Evolutionary conservation across 2,888 invertebrate species (phyloP), one percentile per base, ranked within the genome.

Genomic region (Cinara cedri): DNA sequence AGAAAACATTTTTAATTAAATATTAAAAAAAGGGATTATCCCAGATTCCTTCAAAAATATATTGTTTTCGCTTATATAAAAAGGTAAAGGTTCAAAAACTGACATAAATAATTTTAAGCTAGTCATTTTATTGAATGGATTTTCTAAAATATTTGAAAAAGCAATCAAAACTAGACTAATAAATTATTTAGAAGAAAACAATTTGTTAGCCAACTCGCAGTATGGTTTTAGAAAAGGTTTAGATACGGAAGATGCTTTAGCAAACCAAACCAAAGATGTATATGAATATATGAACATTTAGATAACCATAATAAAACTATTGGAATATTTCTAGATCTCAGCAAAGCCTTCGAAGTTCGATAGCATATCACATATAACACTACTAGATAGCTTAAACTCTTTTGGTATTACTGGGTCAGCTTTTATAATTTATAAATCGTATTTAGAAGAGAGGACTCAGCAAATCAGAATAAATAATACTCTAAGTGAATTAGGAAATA

Each of bases 381-480:
- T 14, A n/a, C 62, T 63, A 63, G 19, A 34, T 63, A 6, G 34
- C 8, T 6, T 63, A 63, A 34, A 63, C 0, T 63, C 62, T 16
- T 42, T 63, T 63, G 62, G 62, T 4, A 63, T 63, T 42, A 34
- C 62, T 63, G 62, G 62, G n/a, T 16, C 34, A 63, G 34, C 34
- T 3, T 63, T n/a, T 34, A 1, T 16, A 42, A 63, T 34, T 34
- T 63, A 34, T 63, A n/a, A 34, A 63, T 63, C 34, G 10, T 63
- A 63, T 42, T n/a, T 63, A 34, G 42, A 63, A 34, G 1, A 34
- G 16, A 63, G 62, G n/a, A 34, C 62, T 10, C 62, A 63, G 19
- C 62, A 34, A 11, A n/a, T 16, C 3, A 42, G 11, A 63, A 34
- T 63, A 42, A 42, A 19, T 42, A 34, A 63, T 42, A 63, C 10